Evolutionary conservation across 2,113 vertebrate genomes (phyloP).

Genomic region (Phalacrocorax pelagicus): DNA sequence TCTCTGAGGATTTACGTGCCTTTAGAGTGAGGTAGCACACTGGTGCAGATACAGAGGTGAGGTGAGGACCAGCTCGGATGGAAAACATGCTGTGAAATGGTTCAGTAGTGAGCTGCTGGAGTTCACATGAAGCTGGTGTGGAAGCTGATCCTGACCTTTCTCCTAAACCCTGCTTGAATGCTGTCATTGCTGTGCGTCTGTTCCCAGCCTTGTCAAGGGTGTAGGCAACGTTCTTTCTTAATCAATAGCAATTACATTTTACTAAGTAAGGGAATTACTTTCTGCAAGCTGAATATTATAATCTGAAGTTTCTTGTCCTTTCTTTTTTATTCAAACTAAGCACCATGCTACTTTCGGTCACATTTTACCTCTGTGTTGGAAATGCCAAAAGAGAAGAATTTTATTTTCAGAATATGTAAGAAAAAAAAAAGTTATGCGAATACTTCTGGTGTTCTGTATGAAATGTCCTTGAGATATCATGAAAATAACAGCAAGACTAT

Average conservation of each 20-base stretch:
- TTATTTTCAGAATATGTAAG: background rate
- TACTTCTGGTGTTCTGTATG: background rate
- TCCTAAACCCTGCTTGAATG: background rate
- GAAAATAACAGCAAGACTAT: background rate
- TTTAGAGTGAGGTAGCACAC: background rate
- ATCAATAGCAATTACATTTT: background rate
- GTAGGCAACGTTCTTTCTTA: background rate
- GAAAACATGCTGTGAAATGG: background rate
- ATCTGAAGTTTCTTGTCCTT: background rate
- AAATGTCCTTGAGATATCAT: background rate
- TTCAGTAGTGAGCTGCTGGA: background rate
- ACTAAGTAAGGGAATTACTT: background rate
- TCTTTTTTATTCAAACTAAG: background rate
- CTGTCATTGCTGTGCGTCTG: background rate
- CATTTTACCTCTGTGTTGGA: background rate
- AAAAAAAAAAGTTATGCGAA: background rate
- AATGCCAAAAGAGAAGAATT: background rate
- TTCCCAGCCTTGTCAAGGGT: background rate
- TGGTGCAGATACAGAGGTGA: background rate
- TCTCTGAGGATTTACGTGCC: rapidly evolving
- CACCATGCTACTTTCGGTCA: background rate
- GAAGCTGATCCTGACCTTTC: background rate
- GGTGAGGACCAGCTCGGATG: background rate
- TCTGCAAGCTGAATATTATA: background rate
- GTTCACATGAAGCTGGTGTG: rapidly evolving